Evolutionary conservation across 1,140 invertebrate species (phyloP), one percentile per base, ranked within the genome.

Genomic region (Steinernema feltiae): DNA sequence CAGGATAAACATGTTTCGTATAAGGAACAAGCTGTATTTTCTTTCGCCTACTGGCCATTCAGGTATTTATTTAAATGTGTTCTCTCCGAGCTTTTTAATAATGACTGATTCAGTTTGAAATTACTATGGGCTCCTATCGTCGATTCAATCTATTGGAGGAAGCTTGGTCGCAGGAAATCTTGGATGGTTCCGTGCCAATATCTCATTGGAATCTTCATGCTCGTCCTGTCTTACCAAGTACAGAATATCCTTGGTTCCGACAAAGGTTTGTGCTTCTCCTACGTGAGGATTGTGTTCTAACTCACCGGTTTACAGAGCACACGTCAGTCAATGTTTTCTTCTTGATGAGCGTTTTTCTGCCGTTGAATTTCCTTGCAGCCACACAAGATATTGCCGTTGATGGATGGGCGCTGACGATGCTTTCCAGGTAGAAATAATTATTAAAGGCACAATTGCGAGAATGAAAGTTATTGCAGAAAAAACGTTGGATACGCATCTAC

Each of bases 331-430:
- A 93, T 85, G 92, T 98, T 71, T 89, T 89, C 31, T 86, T 92
- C 31, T 87, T 99, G 1, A 97, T 95, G 3, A 81, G 90, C 27
- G 89, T 94, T 70, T 99, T 99, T 88, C 93, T 99, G 85, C 88
- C 90, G 71, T 88, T 99, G 0, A 98, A 97, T 84, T 97, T 98
- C 82, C 89, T 99, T 71, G 96, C 95, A 17, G 96, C 97, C 0
- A 99, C 96, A 29, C 97, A 99, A 89, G 97, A 99, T 88, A 98
- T 99, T 86, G 96, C 95, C 73, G 96, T 99, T 0, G 97, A 99
- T 90, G 97, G 97, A 1, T 99, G 97, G 97, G 97, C 97, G 0
- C 88, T 99, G 0, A 99, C 97, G 1, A 99, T 99, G 93, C 88
- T 99, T 1, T 93, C 95, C 86, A 92, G 93, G 91, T 92, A 87